Evolutionary conservation across 2,888 invertebrate species (phyloP).

Genomic region (Cylindroiulus punctatus): DNA sequence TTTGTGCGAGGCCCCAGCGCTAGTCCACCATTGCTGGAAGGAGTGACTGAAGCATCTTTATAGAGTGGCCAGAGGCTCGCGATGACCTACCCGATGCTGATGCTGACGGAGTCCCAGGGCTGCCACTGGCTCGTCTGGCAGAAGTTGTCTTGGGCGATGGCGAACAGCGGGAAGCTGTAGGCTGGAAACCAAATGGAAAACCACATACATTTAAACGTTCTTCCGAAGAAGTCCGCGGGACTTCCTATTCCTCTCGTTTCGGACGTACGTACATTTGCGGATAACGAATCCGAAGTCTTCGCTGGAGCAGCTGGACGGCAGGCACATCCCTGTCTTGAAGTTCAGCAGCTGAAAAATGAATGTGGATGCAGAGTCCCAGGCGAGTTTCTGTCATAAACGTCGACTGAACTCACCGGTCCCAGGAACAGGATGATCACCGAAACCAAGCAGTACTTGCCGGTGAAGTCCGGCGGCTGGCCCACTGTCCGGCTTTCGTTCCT

Average conservation of each 20-base stretch:
- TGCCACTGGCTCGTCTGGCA: constrained; percentile 24
- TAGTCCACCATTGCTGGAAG: too few relatives aligned
- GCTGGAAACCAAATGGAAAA: background rate
- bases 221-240: too few relatives aligned
- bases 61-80: too few relatives aligned
- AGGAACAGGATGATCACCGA: constrained; percentile 21
- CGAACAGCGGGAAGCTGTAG: background rate
- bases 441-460: constrained; percentile 50
- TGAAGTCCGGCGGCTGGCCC: constrained; percentile 39
- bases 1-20: too few relatives aligned
- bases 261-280: background rate
- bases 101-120: constrained; percentile 7
- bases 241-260: too few relatives aligned
- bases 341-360: constrained; percentile 14
- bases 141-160: constrained; percentile 45
- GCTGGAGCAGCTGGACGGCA: constrained; percentile 44
- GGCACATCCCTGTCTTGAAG: constrained; percentile 51
- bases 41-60: too few relatives aligned
- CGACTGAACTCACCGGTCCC: background rate
- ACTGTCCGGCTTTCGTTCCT: background rate
- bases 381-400: background rate
- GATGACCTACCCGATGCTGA: constrained; percentile 7
- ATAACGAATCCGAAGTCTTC: constrained; percentile 35
- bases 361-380: background rate
- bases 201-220: too few relatives aligned